Evolutionary conservation across 2,113 vertebrate genomes (phyloP).

Genomic region (Corythornis madagascariensis): DNA sequence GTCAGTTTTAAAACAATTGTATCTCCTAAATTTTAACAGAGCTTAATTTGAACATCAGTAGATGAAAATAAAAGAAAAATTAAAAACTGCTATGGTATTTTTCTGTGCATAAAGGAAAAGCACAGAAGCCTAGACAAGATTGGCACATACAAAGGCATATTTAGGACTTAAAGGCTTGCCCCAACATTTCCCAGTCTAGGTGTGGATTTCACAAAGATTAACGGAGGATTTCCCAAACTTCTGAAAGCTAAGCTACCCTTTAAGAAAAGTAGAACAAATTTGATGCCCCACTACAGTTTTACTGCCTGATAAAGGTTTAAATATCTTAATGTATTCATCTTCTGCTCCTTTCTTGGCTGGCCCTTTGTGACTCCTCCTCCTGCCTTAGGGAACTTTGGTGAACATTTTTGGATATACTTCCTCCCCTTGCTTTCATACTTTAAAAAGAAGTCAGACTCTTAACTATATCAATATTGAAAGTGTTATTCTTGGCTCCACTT

Average conservation of each 20-base stretch:
- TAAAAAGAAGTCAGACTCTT: not conserved
- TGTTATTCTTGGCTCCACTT: not conserved
- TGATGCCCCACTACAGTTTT: not conserved
- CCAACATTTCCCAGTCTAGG: not conserved
- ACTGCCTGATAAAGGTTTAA: conserved; percentile 14
- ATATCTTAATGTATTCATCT: not conserved
- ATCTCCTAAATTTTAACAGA: not conserved
- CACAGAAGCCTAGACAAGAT: not conserved
- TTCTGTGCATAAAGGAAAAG: not conserved
- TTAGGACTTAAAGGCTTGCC: conserved; percentile 7
- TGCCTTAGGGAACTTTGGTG: not conserved
- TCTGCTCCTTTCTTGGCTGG: not conserved
- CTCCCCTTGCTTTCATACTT: not conserved
- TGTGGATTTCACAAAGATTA: conserved; percentile 32
- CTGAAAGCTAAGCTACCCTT: conserved; percentile 19
- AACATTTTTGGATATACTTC: not conserved
- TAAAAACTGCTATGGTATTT: not conserved
- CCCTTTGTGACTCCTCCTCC: not conserved
- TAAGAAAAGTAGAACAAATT: conserved; percentile 13
- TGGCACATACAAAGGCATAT: not conserved
- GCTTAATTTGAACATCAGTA: not conserved
- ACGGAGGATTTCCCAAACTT: conserved; percentile 14
- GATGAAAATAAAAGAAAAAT: not conserved
- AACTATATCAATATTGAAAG: not conserved
- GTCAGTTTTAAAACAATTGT: not conserved